Evolutionary conservation across 2,113 vertebrate genomes (phyloP).

Genomic region (Oenanthe oenanthe): DNA sequence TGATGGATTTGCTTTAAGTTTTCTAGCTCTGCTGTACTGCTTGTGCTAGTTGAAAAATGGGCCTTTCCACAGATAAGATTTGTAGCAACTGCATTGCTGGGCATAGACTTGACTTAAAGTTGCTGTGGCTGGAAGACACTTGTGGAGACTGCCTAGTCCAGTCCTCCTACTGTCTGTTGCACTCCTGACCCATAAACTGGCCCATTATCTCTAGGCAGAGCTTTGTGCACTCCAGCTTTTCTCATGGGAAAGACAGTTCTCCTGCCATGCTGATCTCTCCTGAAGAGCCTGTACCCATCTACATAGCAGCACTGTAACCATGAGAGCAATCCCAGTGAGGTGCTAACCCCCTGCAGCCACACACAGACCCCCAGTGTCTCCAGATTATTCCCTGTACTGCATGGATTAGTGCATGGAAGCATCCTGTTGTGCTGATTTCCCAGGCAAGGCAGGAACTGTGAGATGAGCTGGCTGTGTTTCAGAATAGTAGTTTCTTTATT

Average conservation of each 20-base stretch:
- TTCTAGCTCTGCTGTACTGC: neutral
- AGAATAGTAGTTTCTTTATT: neutral
- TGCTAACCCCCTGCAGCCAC: neutral
- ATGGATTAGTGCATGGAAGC: neutral
- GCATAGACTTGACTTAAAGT: neutral
- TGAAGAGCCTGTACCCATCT: neutral
- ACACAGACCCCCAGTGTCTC: fast-evolving
- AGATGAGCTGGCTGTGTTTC: neutral
- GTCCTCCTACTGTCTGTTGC: neutral
- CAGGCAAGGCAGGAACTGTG: neutral
- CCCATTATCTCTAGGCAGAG: neutral
- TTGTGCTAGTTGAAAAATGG: neutral
- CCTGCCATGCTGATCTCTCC: neutral
- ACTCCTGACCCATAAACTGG: neutral
- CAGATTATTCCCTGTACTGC: fast-evolving
- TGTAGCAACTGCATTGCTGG: neutral
- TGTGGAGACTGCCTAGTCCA: neutral
- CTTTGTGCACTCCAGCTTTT: neutral
- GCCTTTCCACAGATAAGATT: neutral
- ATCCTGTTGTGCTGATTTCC: neutral
- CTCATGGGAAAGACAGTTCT: neutral
- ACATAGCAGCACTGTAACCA: neutral
- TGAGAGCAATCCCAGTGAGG: neutral
- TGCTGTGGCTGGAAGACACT: neutral
- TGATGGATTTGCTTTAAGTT: neutral